Conservation (phyloP, 2,113 vertebrate genomes). For the Corythoichthys intestinalis region DNA sequence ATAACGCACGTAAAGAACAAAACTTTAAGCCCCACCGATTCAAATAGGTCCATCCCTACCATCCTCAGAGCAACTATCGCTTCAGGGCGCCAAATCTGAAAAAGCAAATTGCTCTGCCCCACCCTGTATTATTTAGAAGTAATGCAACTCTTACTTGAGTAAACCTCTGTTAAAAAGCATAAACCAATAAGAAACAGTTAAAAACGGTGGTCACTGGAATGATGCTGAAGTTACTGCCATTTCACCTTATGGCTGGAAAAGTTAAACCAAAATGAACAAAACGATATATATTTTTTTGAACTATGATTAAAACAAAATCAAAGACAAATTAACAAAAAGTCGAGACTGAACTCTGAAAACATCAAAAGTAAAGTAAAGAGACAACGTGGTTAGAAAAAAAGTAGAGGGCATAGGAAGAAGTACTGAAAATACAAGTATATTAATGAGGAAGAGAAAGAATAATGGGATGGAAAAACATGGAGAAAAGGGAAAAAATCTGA, state of each 20-base stretch:
- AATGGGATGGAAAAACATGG: background rate
- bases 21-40: too few species aligned
- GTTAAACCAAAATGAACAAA: too few species aligned
- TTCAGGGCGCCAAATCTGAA: too few species aligned
- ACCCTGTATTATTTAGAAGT: too few species aligned
- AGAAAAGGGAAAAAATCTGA: slow-evolving; percentile 6
- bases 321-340: background rate
- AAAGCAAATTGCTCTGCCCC: too few species aligned
- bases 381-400: background rate
- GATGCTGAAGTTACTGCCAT: background rate
- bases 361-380: background rate
- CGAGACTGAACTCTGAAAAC: background rate
- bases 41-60: too few species aligned
- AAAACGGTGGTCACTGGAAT: background rate
- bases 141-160: too few species aligned
- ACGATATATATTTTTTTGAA: background rate
- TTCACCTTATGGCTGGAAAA: background rate
- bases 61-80: too few species aligned
- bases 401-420: background rate
- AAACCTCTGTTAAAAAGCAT: too few species aligned
- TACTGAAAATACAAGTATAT: slow-evolving; percentile 1
- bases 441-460: background rate
- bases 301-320: background rate
- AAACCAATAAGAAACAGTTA: background rate
- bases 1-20: too few species aligned